Evolutionary conservation across 2,113 vertebrate species (phyloP).

Genomic region (Etheostoma cragini): DNA sequence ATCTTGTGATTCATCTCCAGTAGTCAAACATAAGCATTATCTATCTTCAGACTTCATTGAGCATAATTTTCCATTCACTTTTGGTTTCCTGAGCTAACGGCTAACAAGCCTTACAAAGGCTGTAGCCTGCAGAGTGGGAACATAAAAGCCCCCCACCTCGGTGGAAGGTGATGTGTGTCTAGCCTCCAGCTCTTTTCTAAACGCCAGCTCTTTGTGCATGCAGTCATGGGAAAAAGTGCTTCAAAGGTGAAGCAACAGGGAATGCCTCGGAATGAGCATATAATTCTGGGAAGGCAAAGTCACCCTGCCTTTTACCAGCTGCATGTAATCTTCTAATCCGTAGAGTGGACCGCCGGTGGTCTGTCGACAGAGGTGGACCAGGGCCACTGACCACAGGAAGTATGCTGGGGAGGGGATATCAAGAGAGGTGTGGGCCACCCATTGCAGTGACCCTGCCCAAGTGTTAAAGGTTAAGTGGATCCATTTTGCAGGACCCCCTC

Average conservation of each 20-base stretch:
- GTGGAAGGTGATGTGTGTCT: slow-evolving; percentile 69
- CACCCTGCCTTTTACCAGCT: slow-evolving; percentile 74
- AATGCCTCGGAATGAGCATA: slow-evolving; percentile 51
- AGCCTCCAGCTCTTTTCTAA: slow-evolving; percentile 61
- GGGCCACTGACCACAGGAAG: slow-evolving; percentile 74
- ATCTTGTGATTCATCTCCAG: background rate
- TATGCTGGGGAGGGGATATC: slow-evolving; percentile 44
- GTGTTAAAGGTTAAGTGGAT: slow-evolving; percentile 79
- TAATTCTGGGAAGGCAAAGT: slow-evolving; percentile 57
- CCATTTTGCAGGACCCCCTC: slow-evolving; percentile 46
- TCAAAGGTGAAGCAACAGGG: slow-evolving; percentile 78
- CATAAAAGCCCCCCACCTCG: slow-evolving; percentile 63
- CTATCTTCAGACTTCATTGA: slow-evolving; percentile 11
- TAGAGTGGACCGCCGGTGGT: slow-evolving; percentile 70
- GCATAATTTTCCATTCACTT: slow-evolving; percentile 18
- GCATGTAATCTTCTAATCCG: slow-evolving; percentile 83
- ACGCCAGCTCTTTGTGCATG: slow-evolving; percentile 67
- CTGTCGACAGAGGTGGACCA: slow-evolving; percentile 69
- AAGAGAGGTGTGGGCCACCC: slow-evolving; percentile 59
- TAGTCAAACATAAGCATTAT: slow-evolving; percentile 13
- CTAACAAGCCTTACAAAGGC: slow-evolving; percentile 59
- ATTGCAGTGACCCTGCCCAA: slow-evolving; percentile 54
- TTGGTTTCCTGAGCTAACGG: slow-evolving; percentile 34
- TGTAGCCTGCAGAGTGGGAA: slow-evolving; percentile 38
- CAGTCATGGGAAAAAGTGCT: slow-evolving; percentile 80